Evolutionary conservation across 2,113 vertebrate genomes (phyloP), one percentile per base, ranked within the genome.

Genomic region (Furnarius figulus): DNA sequence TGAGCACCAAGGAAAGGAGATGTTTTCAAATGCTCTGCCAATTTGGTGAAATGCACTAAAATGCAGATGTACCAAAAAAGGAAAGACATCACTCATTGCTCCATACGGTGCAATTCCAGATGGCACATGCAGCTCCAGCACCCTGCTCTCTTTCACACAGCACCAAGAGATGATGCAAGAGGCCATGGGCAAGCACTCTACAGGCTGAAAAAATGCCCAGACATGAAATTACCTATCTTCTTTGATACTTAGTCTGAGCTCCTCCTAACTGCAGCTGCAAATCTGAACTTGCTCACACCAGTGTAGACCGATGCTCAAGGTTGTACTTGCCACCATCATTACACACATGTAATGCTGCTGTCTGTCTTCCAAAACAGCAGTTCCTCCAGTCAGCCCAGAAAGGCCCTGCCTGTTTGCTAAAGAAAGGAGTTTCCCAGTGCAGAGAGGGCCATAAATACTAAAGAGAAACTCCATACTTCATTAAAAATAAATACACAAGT

Each of bases 401-500:
- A 87, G 33, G 50, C 30, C 39, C 44, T 44, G 47, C 10, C n/a
- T 3, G 0, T 70, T 56, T 70, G 30, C 58, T 56, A 19, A 78
- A 77, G 67, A 47, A 68, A 58, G 18, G 39, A 28, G 37, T 39
- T 84, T 82, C 62, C 33, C 23, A 49, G 30, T 3, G 20, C 56
- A n/a, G 44, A 79, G 33, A 50, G 39, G 25, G 33, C 40, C 22
- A 31, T 56, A 72, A 44, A 23, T 44, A 76, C 70, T 58, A 62
- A 83, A 86, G 39, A 91, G n/a, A 88, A 87, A 77, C 18, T 37
- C 50, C 47, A 24, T 7, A 47, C 6, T 63, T 72, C n/a, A 75
- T 77, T 70, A 84, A 88, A 89, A 93, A 80, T 40, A 93, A 92
- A 92, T 37, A 61, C 10, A 90, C 56, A 55, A 49, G 39, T 62